Evolutionary conservation across 2,888 invertebrate genomes (phyloP).

Genomic region (Microdon myrmicae): DNA sequence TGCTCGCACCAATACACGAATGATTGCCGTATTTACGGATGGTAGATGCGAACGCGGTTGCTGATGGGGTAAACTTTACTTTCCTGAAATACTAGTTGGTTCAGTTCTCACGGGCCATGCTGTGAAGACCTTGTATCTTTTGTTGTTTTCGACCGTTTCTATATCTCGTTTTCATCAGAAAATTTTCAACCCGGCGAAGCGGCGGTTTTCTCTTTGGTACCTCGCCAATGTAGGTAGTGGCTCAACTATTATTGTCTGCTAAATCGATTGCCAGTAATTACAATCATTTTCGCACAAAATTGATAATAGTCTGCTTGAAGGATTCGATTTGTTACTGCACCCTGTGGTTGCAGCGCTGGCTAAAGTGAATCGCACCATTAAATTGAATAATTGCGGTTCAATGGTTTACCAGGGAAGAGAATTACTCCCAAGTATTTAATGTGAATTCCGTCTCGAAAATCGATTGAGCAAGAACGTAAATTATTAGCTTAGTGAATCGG

Average conservation of each 20-base stretch:
- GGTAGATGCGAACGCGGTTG: conserved; percentile 3
- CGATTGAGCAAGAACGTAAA: background rate
- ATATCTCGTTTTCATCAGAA: conserved; percentile 2
- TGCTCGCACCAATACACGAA: background rate
- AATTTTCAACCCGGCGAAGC: background rate
- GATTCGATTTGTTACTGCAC: conserved; percentile 7
- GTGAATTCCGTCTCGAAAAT: conserved; percentile 3
- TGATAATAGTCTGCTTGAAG: conserved; percentile 35
- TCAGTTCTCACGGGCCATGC: too few species aligned
- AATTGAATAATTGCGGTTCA: conserved; percentile 47
- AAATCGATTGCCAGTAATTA: conserved; percentile 51
- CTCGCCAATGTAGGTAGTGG: too few species aligned
- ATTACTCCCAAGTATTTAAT: conserved; percentile 1
- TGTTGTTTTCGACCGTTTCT: conserved; percentile 6
- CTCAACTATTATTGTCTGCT: conserved; percentile 46
- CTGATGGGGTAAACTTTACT: conserved; percentile 27
- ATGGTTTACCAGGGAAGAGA: background rate
- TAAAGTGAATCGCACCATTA: conserved; percentile 22
- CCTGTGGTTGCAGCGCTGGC: background rate
- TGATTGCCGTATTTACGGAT: background rate
- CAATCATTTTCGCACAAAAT: conserved; percentile 44
- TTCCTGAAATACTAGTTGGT: conserved; percentile 1
- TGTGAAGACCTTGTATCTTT: too few species aligned
- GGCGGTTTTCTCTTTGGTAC: background rate
- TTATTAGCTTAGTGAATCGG: too few species aligned